Evolutionary conservation across 2,113 vertebrate species (phyloP), one percentile per base, ranked within the genome.

Genomic region (Tachuris rubrigastra): DNA sequence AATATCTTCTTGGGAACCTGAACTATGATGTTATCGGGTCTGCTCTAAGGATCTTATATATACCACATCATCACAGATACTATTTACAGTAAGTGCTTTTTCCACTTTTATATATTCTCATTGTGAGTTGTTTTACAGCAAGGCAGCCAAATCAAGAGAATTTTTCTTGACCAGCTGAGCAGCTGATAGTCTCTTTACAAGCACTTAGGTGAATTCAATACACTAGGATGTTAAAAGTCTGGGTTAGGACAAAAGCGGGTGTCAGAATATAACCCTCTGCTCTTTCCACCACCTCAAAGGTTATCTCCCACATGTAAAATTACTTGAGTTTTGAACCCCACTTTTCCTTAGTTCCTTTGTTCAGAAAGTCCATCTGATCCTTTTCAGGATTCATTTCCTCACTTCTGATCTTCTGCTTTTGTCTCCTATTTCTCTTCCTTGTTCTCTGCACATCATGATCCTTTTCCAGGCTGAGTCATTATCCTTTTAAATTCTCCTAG

Each of bases 61-160:
- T 28, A 69, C 33, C 63, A 52, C 87, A 93, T 94, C 78, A 80
- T 91, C 91, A 81, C 28, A 47, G 71, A 67, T 77, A 55, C 73
- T 96, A 76, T 86, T 97, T 91, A 84, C 94, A 91, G 68, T 83
- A 84, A 94, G 68, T 80, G 82, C 75, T 93, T 95, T 86, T 93
- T 73, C 67, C 33, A 58, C 74, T 53, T 87, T 87, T 73, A 83
- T 91, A 47, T 94, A 77, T 95, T 91, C 78, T 94, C 71, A 59
- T 74, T 91, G 79, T 37, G 75, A 90, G 63, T 94, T 91, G 78
- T 91, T 96, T 95, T 80, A 92, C 72, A 80, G 74, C 42, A 46
- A 95, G 30, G 30, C 62, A 90, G 33, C 27, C 71, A 88, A 95
- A 95, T 86, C 75, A 93, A 83, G 90, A 73, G 85, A 73, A 41